Percentiles rank a stretch among this genome's conserved stretches.
Conservation (phyloP, 2,888 invertebrate species). For the Idaea biselata region DNA sequence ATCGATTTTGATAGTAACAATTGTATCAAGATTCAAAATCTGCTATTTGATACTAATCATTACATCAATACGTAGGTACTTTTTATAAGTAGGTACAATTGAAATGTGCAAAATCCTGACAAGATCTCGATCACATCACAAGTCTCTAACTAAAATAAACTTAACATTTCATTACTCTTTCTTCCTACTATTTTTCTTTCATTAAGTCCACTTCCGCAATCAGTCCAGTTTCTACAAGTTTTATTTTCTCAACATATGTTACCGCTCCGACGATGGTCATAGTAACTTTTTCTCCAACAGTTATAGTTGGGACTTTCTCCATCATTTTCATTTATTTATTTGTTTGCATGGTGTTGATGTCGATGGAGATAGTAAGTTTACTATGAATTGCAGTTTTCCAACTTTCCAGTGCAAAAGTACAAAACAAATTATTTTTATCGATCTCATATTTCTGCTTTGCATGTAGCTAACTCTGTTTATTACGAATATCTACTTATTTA, state of each 20-base stretch:
- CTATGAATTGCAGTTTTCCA: not conserved
- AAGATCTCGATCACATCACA: no score
- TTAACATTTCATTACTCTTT: not conserved
- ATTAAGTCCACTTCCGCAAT: not conserved
- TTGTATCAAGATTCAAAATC: no score
- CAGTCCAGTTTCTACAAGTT: not conserved
- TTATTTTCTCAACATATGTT: not conserved
- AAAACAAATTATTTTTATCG: no score
- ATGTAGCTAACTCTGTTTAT: no score
- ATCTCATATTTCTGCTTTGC: no score
- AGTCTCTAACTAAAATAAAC: not conserved
- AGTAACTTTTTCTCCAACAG: not conserved
- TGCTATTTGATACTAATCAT: no score
- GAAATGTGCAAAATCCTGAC: no score
- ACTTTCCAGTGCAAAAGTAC: not conserved
- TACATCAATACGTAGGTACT: no score
- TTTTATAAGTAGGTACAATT: no score
- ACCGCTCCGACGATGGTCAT: not conserved
- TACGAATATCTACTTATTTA: no score
- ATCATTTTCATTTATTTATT: not conserved
- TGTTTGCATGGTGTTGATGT: not conserved
- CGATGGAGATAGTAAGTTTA: not conserved
- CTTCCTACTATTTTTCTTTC: not conserved
- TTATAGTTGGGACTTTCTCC: not conserved
- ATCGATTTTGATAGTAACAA: no score